phyloP scores from a whole-genome alignment of 1,140 invertebrate species.

The Drosophila navojoa region DNA sequence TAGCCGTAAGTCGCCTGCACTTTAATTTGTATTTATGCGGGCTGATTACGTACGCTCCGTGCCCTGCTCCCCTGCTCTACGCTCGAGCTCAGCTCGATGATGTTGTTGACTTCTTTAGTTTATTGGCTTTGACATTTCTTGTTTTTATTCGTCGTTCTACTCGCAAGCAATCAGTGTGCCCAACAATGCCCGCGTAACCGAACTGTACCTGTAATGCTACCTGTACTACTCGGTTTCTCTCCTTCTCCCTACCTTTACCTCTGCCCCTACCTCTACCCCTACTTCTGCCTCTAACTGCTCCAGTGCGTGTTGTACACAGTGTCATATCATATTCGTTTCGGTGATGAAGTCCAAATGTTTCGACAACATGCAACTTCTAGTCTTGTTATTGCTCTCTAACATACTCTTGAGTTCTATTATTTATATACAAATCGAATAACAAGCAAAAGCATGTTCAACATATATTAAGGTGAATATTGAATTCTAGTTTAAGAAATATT shows the following conservation, averaged over 20 bases:
- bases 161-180: slow-evolving; percentile 22
- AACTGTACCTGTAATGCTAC: slow-evolving; percentile 60
- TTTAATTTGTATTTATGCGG: slow-evolving; percentile 81
- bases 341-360: neutral
- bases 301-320: slow-evolving; percentile 56
- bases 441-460: no score
- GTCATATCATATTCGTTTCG: slow-evolving; percentile 2
- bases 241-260: neutral
- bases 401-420: no score
- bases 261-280: neutral
- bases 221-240: neutral
- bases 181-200: slow-evolving; percentile 39
- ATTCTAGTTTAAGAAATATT: no score
- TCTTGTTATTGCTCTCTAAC: no score
- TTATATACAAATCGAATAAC: no score
- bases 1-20: slow-evolving; percentile 79
- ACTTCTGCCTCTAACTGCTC: neutral
- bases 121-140: slow-evolving; percentile 67
- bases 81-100: slow-evolving; percentile 34
- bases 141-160: slow-evolving; percentile 17
- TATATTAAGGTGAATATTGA: no score
- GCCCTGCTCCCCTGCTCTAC: neutral
- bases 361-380: neutral
- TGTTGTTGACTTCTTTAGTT: slow-evolving; percentile 69
- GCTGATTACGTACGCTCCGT: slow-evolving; percentile 60